phyloP scores from a whole-genome alignment of 1,140 invertebrate genomes.

The Chrysomallon squamiferum region DNA sequence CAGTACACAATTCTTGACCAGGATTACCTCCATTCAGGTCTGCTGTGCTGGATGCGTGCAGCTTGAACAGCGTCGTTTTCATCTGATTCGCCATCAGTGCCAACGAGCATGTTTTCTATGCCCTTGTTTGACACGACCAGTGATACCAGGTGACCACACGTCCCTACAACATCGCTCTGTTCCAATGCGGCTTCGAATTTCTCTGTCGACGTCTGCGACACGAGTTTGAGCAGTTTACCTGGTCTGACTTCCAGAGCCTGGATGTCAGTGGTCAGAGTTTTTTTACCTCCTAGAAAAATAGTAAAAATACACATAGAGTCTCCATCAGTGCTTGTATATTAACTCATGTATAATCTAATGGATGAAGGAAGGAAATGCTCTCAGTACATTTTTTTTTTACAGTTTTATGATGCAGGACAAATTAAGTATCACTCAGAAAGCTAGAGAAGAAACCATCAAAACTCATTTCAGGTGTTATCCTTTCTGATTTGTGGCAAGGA shows the following conservation, averaged over 20 bases:
- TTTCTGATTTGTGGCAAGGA: too few species aligned
- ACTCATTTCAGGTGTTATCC: too few species aligned
- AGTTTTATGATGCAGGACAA: too few species aligned
- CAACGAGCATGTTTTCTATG: constrained; percentile 41
- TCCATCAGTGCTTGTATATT: too few species aligned
- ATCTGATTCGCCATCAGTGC: constrained; percentile 55
- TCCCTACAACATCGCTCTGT: constrained; percentile 17
- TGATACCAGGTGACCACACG: constrained; percentile 56
- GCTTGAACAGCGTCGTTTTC: constrained; percentile 38
- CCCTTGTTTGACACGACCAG: constrained; percentile 50
- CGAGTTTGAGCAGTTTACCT: constrained; percentile 49
- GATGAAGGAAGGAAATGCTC: too few species aligned
- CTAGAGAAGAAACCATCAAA: too few species aligned
- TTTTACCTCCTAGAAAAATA: constrained; percentile 39
- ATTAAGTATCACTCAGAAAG: too few species aligned
- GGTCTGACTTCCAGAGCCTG: constrained; percentile 51
- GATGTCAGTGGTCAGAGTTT: constrained; percentile 43
- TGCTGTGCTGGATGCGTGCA: constrained; percentile 24
- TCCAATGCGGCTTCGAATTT: constrained; percentile 34
- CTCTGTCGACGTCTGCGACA: constrained; percentile 39
- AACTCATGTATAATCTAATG: too few species aligned
- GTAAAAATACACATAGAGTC: too few species aligned
- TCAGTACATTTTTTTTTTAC: too few species aligned
- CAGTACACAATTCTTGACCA: too few species aligned
- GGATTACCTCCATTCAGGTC: neutral